Evolutionary conservation across 30 jellyfish, hydroid and myxozoan species (phyloP), one percentile per base, ranked within the genome.

Genomic region (Pelagia noctiluca): DNA sequence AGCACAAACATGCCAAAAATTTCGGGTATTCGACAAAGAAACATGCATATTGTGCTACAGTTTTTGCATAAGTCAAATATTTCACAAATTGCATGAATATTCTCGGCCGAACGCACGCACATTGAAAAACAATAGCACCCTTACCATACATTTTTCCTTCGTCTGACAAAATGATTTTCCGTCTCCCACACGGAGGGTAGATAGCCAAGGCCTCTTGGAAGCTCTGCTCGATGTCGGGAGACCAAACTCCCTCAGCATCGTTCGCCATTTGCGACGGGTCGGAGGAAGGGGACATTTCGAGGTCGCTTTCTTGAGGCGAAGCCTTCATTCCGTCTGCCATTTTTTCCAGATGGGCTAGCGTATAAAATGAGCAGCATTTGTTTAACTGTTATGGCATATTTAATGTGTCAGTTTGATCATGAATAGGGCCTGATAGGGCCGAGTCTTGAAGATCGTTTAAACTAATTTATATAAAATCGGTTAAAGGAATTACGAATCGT

Each of bases 191-290:
- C 24, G 98, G 98, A 0, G 98, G 98, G 50, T 91, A 91, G 5
- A 91, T 91, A 2, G 98, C 98, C 42, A 91, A 48, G 32, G 98
- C 98, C 53, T 91, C 98, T 76, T 91, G 98, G 47, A 91, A 91
- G 79, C 98, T 91, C 64, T 91, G 98, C 53, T 91, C 98, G 18
- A 91, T 91, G 38, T 91, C 98, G 1, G 98, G 98, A 48, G 95
- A 76, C 98, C 98, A 91, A 50, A 91, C 98, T 35, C 98, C 98
- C 71, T 91, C 98, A 35, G 98, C 98, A 81, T 91, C 98, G 67
- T 94, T 87, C 3, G 98, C 96, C 95, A 91, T 91, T 80, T 85
- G 96, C 23, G 89, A 87, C 0, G 98, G 96, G 29, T 85, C 96
- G 53, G 98, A 38, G 22, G 86, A 77, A 35, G 89, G 42, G 2